Percentiles rank a stretch among this genome's conserved stretches.
Conservation (phyloP, 2,888 invertebrate species). For the Plebejus anna region DNA sequence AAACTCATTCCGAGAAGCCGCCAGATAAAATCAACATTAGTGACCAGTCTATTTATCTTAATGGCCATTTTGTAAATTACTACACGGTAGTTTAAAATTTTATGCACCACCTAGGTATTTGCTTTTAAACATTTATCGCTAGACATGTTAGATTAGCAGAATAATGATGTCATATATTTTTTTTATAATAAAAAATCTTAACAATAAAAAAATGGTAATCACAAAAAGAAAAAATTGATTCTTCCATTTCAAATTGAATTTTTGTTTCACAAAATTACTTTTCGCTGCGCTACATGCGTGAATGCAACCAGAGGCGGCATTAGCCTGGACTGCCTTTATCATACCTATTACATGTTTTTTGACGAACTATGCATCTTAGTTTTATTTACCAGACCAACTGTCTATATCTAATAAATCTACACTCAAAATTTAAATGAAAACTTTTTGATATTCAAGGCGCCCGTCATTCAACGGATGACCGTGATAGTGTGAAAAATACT, state of each 20-base stretch:
- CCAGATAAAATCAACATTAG: constrained; percentile 12
- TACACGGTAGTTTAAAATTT: background rate
- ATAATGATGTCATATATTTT: background rate
- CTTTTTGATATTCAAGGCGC: background rate
- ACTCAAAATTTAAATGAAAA: background rate
- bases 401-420: background rate
- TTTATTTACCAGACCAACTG: background rate
- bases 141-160: background rate
- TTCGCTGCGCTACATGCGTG: background rate
- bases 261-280: background rate
- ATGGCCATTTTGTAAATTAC: constrained; percentile 2
- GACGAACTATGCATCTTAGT: background rate
- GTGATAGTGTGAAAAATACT: background rate
- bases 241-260: background rate
- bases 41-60: constrained; percentile 9
- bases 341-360: background rate
- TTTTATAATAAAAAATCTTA: background rate
- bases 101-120: background rate
- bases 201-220: background rate
- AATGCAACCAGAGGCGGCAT: background rate
- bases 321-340: background rate
- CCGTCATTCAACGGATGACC: background rate
- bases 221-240: background rate
- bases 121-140: background rate
- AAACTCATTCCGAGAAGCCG: constrained; percentile 5